Conservation (phyloP, 2,888 invertebrate species). For the Sericinus montela region DNA sequence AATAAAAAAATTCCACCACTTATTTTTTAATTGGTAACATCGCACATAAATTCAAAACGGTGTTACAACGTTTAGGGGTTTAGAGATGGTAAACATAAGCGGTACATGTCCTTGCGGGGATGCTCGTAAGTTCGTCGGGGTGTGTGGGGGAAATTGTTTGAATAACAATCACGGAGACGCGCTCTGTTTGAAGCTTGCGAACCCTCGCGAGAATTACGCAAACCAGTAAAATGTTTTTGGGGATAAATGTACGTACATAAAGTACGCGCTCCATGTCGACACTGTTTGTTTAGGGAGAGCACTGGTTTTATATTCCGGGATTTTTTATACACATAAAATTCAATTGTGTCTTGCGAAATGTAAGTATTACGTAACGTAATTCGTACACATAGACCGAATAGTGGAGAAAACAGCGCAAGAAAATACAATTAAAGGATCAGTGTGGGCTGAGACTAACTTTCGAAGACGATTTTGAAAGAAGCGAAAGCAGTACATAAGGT, state of each 20-base stretch:
- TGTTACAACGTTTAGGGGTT: not conserved
- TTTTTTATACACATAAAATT: too few relatives aligned
- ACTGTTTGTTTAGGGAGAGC: not conserved
- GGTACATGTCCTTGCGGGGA: not conserved
- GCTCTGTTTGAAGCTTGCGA: not conserved
- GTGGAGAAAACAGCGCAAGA: too few relatives aligned
- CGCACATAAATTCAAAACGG: not conserved
- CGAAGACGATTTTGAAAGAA: too few relatives aligned
- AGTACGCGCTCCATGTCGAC: not conserved
- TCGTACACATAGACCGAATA: too few relatives aligned
- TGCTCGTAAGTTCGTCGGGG: not conserved
- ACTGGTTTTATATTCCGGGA: not conserved
- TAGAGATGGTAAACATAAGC: not conserved
- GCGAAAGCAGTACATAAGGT: too few relatives aligned
- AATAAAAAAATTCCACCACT: not conserved
- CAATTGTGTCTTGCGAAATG: too few relatives aligned
- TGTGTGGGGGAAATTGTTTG: slow-evolving; percentile 3
- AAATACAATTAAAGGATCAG: too few relatives aligned
- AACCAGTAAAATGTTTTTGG: not conserved
- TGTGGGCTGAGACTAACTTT: too few relatives aligned
- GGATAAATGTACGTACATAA: not conserved
- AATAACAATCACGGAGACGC: slow-evolving; percentile 4
- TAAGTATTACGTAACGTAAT: too few relatives aligned
- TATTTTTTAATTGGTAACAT: not conserved
- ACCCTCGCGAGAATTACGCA: not conserved